Evolutionary conservation across 2,113 vertebrate species (phyloP).

Genomic region (Verasper variegatus): DNA sequence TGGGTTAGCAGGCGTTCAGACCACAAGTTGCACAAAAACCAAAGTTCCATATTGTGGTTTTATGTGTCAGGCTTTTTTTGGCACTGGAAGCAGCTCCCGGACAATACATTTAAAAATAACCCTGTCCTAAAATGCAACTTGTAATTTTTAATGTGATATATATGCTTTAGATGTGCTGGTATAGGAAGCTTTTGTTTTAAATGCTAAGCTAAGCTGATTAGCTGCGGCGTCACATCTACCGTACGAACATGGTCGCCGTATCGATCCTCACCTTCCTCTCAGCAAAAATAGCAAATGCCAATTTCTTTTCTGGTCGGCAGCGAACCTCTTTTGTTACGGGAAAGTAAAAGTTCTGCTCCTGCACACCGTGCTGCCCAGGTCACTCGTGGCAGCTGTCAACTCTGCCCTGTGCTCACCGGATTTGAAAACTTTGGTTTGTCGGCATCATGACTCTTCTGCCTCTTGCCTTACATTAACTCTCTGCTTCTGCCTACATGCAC

Average conservation of each 20-base stretch:
- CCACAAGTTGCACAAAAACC: neutral
- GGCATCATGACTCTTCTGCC: slow-evolving; percentile 56
- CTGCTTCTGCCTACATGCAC: slow-evolving; percentile 40
- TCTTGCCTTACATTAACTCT: slow-evolving; percentile 72
- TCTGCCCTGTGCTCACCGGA: neutral
- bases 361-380: neutral
- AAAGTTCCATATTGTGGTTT: neutral
- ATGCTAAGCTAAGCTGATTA: too few species aligned
- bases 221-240: too few species aligned
- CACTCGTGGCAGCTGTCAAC: neutral
- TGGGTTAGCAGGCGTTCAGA: neutral
- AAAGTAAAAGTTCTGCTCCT: neutral
- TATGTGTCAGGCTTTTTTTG: neutral
- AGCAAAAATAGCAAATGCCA: too few species aligned
- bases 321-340: too few species aligned
- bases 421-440: slow-evolving; percentile 16
- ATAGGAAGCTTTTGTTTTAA: too few species aligned
- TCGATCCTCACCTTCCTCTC: too few species aligned
- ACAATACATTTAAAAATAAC: too few species aligned
- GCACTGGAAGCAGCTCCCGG: neutral
- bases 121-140: too few species aligned
- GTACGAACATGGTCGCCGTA: too few species aligned
- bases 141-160: too few species aligned
- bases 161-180: too few species aligned
- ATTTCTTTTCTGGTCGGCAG: too few species aligned